Evolutionary conservation across 2,113 vertebrate species (phyloP).

Genomic region (Erythrocebus patas): DNA sequence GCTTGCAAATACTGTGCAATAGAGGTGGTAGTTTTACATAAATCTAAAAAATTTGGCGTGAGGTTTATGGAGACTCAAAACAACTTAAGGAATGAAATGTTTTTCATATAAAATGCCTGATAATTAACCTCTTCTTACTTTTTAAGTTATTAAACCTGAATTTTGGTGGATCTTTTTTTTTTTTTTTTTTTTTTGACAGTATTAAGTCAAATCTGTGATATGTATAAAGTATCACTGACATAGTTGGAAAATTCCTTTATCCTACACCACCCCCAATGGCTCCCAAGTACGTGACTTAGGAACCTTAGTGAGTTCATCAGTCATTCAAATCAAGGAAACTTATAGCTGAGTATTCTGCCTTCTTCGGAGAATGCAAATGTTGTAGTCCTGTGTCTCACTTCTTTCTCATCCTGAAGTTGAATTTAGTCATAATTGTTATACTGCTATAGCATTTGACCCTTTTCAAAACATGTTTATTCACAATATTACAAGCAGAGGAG

Average conservation of each 20-base stretch:
- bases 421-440: background rate
- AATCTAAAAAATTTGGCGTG: background rate
- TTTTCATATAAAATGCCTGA: background rate
- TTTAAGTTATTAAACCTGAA: background rate
- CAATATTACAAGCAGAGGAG: background rate
- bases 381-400: background rate
- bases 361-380: background rate
- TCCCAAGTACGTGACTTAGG: background rate
- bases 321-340: background rate
- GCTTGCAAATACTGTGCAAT: background rate
- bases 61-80: background rate
- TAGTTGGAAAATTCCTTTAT: background rate
- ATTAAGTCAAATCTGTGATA: background rate
- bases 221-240: background rate
- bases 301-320: background rate
- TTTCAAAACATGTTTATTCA: background rate
- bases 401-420: background rate
- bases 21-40: background rate
- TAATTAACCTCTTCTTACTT: background rate
- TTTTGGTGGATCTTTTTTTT: background rate
- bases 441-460: too few relatives aligned
- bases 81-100: background rate
- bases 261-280: background rate
- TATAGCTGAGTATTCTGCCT: background rate
- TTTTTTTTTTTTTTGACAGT: background rate